These are phyloP conservation scores for Ariolimax columbianus DNA, from an alignment of 2,888 invertebrate genomes.

Conservation along the genomic window DNA sequence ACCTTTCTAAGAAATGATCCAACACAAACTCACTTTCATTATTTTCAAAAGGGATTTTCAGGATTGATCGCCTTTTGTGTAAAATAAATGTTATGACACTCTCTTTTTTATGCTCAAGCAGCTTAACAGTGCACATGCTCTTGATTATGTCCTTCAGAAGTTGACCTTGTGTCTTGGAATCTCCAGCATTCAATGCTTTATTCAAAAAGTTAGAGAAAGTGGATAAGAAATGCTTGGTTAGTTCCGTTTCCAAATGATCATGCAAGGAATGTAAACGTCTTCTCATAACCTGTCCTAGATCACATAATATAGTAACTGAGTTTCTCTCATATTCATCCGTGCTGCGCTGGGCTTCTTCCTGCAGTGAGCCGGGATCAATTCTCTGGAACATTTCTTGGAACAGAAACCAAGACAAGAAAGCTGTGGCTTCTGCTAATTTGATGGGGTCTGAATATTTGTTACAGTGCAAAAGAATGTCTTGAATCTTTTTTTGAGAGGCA, in stretches of 20 bases:
- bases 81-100: constrained; percentile 22
- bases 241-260: constrained; percentile 1
- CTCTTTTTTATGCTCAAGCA: neutral
- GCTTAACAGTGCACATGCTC: neutral
- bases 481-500: constrained; percentile 21
- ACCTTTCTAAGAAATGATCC: constrained; percentile 12
- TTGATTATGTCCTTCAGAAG: neutral
- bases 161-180: neutral
- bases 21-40: neutral
- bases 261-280: neutral
- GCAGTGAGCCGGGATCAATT: constrained; percentile 21
- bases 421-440: neutral
- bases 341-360: constrained; percentile 34
- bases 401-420: constrained; percentile 22
- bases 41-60: constrained; percentile 9
- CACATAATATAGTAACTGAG: constrained; percentile 11
- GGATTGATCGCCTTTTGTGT: neutral
- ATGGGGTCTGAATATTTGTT: neutral
- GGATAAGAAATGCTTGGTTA: constrained; percentile 10
- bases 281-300: constrained; percentile 17
- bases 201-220: constrained; percentile 5
- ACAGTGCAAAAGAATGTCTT: neutral
- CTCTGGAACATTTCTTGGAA: constrained; percentile 17
- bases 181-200: neutral
- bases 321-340: constrained; percentile 48